Evolutionary conservation across 1,140 invertebrate genomes (phyloP).

Genomic region (Rhagoletis pomonella): DNA sequence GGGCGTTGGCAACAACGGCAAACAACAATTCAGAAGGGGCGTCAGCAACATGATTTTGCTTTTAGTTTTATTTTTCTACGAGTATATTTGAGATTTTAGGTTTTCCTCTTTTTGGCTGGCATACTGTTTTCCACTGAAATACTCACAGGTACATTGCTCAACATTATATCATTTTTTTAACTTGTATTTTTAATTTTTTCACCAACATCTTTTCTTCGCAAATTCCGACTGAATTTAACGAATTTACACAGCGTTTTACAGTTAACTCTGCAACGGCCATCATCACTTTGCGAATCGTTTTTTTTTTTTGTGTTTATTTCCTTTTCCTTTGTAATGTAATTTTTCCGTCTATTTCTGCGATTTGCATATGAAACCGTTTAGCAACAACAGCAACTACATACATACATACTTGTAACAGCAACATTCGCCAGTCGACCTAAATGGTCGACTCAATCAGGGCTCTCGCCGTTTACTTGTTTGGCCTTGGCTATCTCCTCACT

Average conservation of each 20-base stretch:
- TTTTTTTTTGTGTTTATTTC: background rate
- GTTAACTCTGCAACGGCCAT: background rate
- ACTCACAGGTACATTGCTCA: background rate
- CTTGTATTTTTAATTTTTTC: background rate
- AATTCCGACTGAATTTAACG: slow-evolving; percentile 29
- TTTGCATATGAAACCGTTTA: slow-evolving; percentile 35
- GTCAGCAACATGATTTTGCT: slow-evolving; percentile 43
- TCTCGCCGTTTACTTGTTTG: background rate
- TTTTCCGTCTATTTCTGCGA: background rate
- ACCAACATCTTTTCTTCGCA: background rate
- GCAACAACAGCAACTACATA: background rate
- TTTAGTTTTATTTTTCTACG: background rate
- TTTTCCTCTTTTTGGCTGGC: background rate
- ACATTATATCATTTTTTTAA: background rate
- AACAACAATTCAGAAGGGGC: background rate
- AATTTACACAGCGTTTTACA: slow-evolving; percentile 44
- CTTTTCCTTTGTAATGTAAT: background rate
- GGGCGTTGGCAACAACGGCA: background rate
- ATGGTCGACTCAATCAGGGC: background rate
- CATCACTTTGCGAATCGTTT: background rate
- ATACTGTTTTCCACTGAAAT: background rate
- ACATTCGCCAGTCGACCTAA: background rate
- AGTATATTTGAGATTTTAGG: background rate
- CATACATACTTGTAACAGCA: no score
- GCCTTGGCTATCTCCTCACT: background rate